Percentiles rank a stretch among this genome's conserved stretches.
Evolutionary conservation across 2,888 invertebrate genomes (phyloP).

Genomic region (Neoitamus cyanurus): DNA sequence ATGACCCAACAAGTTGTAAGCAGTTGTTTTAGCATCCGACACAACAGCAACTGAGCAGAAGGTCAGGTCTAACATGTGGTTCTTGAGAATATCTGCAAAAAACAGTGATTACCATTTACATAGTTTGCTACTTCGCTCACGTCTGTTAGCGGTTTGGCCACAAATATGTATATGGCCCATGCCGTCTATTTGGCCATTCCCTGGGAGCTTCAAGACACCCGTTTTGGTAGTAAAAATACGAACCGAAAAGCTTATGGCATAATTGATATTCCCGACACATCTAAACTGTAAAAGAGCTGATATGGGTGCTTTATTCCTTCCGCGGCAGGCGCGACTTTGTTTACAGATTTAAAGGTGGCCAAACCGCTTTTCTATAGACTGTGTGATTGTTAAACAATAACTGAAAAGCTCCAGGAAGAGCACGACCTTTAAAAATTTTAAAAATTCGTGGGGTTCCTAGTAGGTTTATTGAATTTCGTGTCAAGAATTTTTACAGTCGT

Average conservation of each 20-base stretch:
- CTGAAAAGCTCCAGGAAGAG: background rate
- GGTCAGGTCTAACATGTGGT: slow-evolving; percentile 75
- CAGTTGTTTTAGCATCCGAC: slow-evolving; percentile 64
- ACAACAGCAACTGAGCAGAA: slow-evolving; percentile 74
- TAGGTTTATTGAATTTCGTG: background rate
- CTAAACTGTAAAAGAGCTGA: background rate
- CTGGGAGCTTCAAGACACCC: background rate
- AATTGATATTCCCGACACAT: background rate
- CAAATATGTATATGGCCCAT: background rate
- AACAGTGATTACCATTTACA: background rate
- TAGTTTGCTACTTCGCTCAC: background rate
- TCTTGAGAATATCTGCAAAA: slow-evolving; percentile 72
- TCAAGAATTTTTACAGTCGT: background rate
- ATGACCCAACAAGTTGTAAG: slow-evolving; percentile 65
- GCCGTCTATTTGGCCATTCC: background rate
- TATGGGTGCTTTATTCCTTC: background rate
- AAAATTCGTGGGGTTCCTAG: background rate
- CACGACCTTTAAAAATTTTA: background rate
- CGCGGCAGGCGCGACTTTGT: background rate
- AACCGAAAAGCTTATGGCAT: background rate
- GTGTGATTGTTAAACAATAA: background rate
- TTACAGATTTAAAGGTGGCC: background rate
- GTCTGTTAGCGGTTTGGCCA: background rate
- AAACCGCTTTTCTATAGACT: background rate
- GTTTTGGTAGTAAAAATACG: background rate